Evolutionary conservation across 1,140 invertebrate genomes (phyloP).

Genomic region (Planococcus citri): DNA sequence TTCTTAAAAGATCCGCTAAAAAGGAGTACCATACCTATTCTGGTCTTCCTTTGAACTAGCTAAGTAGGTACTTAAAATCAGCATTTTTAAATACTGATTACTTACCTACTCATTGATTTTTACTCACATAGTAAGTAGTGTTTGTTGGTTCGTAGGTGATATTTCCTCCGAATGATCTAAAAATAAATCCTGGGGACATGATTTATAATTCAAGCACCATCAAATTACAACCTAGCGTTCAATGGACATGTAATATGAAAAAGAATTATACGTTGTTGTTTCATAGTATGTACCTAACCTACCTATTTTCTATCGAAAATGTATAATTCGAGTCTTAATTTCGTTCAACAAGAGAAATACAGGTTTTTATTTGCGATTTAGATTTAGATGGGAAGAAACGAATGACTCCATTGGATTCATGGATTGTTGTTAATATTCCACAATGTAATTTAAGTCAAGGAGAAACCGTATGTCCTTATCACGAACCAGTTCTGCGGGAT

Average conservation of each 20-base stretch:
- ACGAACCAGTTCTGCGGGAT: background rate
- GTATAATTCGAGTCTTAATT: no score
- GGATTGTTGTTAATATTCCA: background rate
- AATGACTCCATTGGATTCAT: background rate
- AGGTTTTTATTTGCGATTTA: no score
- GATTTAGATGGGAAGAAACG: background rate
- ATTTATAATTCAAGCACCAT: background rate
- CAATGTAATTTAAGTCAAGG: background rate
- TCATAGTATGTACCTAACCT: no score
- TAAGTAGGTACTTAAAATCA: no score
- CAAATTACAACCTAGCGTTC: background rate
- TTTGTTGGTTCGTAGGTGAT: background rate
- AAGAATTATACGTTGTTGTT: background rate
- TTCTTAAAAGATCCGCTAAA: no score
- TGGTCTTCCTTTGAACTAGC: no score
- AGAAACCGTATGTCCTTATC: background rate
- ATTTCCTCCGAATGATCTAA: background rate
- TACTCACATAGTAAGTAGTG: background rate
- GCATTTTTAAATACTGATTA: no score
- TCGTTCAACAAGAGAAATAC: no score
- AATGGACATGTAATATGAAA: background rate
- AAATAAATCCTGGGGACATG: background rate
- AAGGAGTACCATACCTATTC: no score
- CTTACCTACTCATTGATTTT: no score
- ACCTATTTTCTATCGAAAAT: no score